Base-by-base conservation (phyloP, 2,113 vertebrate genomes). In the Scomber scombrus region DNA sequence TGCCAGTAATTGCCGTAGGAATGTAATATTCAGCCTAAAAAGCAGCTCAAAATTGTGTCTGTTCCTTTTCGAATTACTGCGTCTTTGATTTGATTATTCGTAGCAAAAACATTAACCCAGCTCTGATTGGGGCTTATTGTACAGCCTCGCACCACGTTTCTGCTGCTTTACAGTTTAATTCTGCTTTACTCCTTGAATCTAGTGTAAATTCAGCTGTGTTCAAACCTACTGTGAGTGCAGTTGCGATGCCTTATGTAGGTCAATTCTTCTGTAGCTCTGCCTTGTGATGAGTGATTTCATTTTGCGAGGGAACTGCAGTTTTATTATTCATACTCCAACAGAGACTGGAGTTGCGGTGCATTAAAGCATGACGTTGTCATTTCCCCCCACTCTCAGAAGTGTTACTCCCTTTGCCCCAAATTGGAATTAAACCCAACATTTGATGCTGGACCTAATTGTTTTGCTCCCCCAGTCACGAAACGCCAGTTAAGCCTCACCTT, bases 161-260 rank as follows among this genome's bases (percentile, higher is more conserved):
- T 40, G 21, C 57, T 15, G 7, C 73, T 50, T 51, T 56, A 19
- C 69, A 50, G 47, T 40, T 46, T 49, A 65, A 75, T 51, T 64
- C 73, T 4, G 71, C 81, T 81, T 81, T 23, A 47, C 79, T 82
- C 63, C 40, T 79, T 82, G 46, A 82, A 73, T 92, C 81, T 81
- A 23, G 88, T 90, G 80, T 85, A 77, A 90, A 88, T 89, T 69
- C 80, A 69, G 71, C 70, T 40, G 54, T 26, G 47, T 62, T 79
- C 47, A 88, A 80, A 71, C 46, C 12, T 61, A 52, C 78, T 73
- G 75, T 82, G 72, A 63, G 84, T 67, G 78, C 81, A 19, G 43
- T 80, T 75, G 71, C 77, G 81, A 77, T 75, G 78, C 79, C 71
- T 89, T 90, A 93, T 92, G 86, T 93, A 92, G 93, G 92, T 91